These are phyloP conservation scores for Xyrichtys novacula DNA, from an alignment of 2,797 vertebrate species.

Conservation along the genomic window DNA sequence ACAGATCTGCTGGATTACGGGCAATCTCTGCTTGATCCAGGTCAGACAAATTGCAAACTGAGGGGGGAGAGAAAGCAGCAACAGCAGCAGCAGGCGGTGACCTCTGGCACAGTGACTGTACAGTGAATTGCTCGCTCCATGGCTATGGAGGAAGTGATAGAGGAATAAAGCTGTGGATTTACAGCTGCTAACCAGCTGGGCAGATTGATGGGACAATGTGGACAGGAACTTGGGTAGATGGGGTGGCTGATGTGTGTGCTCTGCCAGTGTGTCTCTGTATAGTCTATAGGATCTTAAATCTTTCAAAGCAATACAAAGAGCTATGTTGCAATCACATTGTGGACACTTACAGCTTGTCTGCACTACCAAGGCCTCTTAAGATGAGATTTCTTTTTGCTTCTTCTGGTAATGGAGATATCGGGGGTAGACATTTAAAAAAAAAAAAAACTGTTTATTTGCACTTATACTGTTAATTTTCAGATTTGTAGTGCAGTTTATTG, in stretches of 20 bases:
- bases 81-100: conserved; percentile 59
- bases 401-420: not conserved
- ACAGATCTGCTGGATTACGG: conserved; percentile 70
- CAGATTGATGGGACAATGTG: conserved; percentile 28
- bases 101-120: conserved; percentile 79
- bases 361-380: not conserved
- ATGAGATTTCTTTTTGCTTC: conserved; percentile 2
- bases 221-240: conserved; percentile 15
- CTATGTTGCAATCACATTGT: conserved; percentile 18
- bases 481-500: not conserved
- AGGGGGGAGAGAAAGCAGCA: conserved; percentile 31
- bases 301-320: conserved; percentile 18
- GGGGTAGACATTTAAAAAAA: not conserved
- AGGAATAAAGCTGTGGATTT: conserved; percentile 76
- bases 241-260: conserved; percentile 11
- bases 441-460: not conserved
- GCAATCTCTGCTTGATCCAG: conserved; percentile 60
- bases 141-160: conserved; percentile 58
- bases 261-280: conserved; percentile 16
- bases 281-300: conserved; percentile 19
- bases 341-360: conserved; percentile 16
- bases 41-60: conserved; percentile 65
- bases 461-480: not conserved
- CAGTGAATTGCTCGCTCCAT: conserved; percentile 60
- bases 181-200: conserved; percentile 72